Percentiles rank a stretch among this genome's conserved stretches.
Conservation (phyloP, 2,113 vertebrate species). For the Aix galericulata region DNA sequence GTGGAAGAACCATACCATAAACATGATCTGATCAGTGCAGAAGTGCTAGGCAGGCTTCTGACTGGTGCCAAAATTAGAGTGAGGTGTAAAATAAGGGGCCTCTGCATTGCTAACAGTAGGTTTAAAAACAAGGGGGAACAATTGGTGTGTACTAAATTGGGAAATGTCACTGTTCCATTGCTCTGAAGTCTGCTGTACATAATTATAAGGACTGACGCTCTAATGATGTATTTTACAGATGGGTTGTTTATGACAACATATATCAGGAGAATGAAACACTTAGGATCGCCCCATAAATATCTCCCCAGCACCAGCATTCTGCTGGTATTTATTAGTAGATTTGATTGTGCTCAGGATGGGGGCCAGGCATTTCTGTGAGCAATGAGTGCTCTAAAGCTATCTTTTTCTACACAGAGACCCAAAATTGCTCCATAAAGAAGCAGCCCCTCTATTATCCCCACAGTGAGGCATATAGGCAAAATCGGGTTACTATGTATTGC, state of each 20-base stretch:
- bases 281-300: neutral
- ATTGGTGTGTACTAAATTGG: neutral
- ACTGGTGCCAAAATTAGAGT: neutral
- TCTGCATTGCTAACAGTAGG: neutral
- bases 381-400: neutral
- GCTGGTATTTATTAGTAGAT: neutral
- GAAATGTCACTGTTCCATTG: neutral
- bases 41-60: neutral
- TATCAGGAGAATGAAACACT: neutral
- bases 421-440: conserved; percentile 23
- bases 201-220: neutral
- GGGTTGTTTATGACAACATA: neutral
- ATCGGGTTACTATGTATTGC: neutral
- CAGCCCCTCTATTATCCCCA: neutral
- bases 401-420: neutral
- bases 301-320: neutral
- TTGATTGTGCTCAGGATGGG: neutral
- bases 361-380: neutral
- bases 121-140: neutral
- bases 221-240: conserved; percentile 3
- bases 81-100: neutral
- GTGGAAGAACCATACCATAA: neutral
- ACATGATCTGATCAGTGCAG: neutral
- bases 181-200: neutral
- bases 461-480: neutral